Base-by-base conservation (phyloP, 1,140 invertebrate genomes). In the Sweltsa coloradensis region DNA sequence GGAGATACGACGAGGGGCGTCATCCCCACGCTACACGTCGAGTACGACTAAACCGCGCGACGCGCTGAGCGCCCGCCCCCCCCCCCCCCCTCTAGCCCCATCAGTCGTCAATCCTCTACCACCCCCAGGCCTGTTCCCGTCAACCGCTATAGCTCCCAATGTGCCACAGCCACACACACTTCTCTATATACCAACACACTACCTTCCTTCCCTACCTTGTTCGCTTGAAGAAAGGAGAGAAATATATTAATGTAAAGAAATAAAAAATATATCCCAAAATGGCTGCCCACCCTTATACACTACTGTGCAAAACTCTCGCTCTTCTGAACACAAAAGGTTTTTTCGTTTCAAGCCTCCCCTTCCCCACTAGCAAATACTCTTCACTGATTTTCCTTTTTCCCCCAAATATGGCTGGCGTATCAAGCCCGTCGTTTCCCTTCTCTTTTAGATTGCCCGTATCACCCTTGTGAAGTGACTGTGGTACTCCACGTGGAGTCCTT, bases 401-500 rank as follows among this genome's bases (percentile, higher is more conserved):
- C n/a, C 48, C 48, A 50, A 50, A 50, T 50, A 50, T 50, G 48
- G 47, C 47, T 44, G 47, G 41, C 47, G 47, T 49, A 49, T 49
- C 47, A 49, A 41, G 14, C 34, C 42, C 42, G 25, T 29, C 22
- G 23, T 22, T 47, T 24, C 45, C 45, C 31, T 19, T 19, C 23
- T 40, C 37, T n/a, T 24, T 37, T 14, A 34, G 48, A 50, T 50
- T 50, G 48, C 48, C 48, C 21, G 48, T 50, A 50, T 50, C 48
- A 50, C 41, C 48, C 41, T 37, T 44, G n/a, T n/a, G n/a, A n/a
- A n/a, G n/a, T n/a, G n/a, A n/a, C n/a, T n/a, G n/a, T n/a, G 31
- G 40, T 25, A 50, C 48, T 50, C 48, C 48, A 50, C 48, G 48
- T 50, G 48, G 48, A 50, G 48, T 45, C 41, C 34, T 47, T 47